Conservation (phyloP, 1,140 invertebrate species). For the Neodiprion virginianus region DNA sequence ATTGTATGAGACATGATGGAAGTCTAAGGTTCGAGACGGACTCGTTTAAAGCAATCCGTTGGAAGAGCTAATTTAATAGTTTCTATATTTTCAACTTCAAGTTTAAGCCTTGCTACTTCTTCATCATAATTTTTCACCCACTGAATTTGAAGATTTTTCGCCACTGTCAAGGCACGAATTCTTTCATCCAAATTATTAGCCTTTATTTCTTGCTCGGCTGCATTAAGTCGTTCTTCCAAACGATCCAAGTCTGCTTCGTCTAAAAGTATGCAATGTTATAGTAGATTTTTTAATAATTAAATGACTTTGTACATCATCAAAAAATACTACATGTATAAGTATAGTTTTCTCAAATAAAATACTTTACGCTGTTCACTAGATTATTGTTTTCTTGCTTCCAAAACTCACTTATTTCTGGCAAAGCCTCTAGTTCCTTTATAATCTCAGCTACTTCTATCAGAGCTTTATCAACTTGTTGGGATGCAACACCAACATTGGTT, state of each 20-base stretch:
- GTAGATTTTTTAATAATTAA: constrained; percentile 10
- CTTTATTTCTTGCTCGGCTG: constrained; percentile 76
- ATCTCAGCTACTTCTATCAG: constrained; percentile 81
- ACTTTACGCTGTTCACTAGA: background rate
- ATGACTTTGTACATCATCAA: background rate
- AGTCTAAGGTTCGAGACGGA: constrained; percentile 66
- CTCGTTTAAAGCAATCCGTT: constrained; percentile 79
- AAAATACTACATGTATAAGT: too few relatives aligned
- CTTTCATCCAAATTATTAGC: constrained; percentile 79
- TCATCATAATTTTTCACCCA: constrained; percentile 84
- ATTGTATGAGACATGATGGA: constrained; percentile 13
- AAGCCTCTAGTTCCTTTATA: constrained; percentile 77
- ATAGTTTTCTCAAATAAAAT: background rate
- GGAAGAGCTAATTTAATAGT: constrained; percentile 85
- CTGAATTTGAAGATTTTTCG: constrained; percentile 77
- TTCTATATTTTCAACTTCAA: constrained; percentile 87
- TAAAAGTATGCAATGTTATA: constrained; percentile 39
- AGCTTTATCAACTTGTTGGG: constrained; percentile 81
- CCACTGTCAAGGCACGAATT: constrained; percentile 73
- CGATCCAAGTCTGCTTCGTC: constrained; percentile 73
- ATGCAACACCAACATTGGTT: constrained; percentile 78
- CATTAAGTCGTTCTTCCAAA: constrained; percentile 75
- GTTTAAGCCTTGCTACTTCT: constrained; percentile 75
- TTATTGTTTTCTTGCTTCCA: constrained; percentile 3
- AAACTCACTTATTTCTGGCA: constrained; percentile 73